Evolutionary conservation across 2,888 invertebrate genomes (phyloP).

Genomic region (Dione vanillae): DNA sequence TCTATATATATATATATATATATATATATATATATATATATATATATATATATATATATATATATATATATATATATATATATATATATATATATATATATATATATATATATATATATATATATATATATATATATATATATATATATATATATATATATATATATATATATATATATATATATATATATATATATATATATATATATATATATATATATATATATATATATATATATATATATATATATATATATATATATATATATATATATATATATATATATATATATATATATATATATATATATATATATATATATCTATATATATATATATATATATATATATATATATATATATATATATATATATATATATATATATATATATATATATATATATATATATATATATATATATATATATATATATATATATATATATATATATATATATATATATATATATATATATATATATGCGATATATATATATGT

Average conservation of each 20-base stretch:
- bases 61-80: constrained; percentile 31
- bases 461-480: constrained; percentile 31
- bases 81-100: constrained; percentile 29
- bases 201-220: constrained; percentile 29
- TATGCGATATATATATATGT: too few species aligned
- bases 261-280: constrained; percentile 31
- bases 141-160: constrained; percentile 31
- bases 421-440: constrained; percentile 31
- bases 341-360: constrained; percentile 31
- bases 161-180: constrained; percentile 29
- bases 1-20: constrained; percentile 28
- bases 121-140: constrained; percentile 29
- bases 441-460: constrained; percentile 29
- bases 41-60: constrained; percentile 29
- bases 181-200: constrained; percentile 31
- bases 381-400: constrained; percentile 31
- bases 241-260: constrained; percentile 29
- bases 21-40: constrained; percentile 31
- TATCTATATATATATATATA: constrained; percentile 28
- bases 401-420: constrained; percentile 29
- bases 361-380: constrained; percentile 29
- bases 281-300: constrained; percentile 29
- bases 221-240: constrained; percentile 31
- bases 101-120: constrained; percentile 31
- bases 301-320: constrained; percentile 31